Evolutionary conservation across 2,113 vertebrate species (phyloP).

Genomic region (Murina feae): DNA sequence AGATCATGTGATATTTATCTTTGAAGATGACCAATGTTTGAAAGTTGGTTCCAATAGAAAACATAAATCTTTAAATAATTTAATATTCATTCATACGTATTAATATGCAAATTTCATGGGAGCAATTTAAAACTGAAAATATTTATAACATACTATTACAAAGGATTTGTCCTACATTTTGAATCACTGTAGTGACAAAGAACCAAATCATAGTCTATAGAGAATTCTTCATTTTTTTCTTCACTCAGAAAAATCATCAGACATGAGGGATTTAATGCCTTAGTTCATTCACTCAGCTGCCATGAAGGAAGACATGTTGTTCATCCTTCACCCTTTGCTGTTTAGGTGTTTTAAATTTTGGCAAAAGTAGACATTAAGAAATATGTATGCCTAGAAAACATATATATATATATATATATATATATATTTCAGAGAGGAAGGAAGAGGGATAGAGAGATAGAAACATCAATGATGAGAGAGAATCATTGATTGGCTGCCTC

Average conservation of each 20-base stretch:
- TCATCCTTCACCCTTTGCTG: background rate
- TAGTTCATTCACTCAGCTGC: background rate
- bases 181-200: constrained; percentile 41
- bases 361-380: background rate
- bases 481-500: no score
- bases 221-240: constrained; percentile 30
- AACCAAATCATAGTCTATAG: constrained; percentile 6
- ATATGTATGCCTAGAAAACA: background rate
- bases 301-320: background rate
- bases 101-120: constrained; percentile 56
- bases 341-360: constrained; percentile 23
- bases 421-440: no score
- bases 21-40: constrained; percentile 60
- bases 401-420: background rate
- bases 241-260: background rate
- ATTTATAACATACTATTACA: constrained; percentile 56
- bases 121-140: constrained; percentile 59
- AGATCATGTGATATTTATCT: no score
- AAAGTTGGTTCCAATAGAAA: constrained; percentile 44
- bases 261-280: background rate
- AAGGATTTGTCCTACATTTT: constrained; percentile 43
- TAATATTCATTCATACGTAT: constrained; percentile 43
- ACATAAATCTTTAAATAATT: constrained; percentile 63
- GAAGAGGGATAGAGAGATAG: no score
- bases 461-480: no score